phyloP scores from a whole-genome alignment of 1,140 invertebrate genomes.

The Ceratina australensis region DNA sequence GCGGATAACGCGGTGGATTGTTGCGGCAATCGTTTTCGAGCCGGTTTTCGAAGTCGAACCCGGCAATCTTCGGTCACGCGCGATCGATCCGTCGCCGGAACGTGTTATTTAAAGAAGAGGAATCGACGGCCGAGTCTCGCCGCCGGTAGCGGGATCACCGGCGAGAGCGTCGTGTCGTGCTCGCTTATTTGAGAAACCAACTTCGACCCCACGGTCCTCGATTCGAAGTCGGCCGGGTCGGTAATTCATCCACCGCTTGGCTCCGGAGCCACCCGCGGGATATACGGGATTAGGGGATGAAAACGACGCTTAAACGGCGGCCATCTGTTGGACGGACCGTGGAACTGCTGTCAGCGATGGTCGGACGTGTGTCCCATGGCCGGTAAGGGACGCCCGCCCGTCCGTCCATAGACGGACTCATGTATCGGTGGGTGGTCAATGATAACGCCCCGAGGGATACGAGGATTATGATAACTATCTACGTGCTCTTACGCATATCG shows the following conservation, averaged over 20 bases:
- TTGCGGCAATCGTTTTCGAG: slow-evolving; percentile 1
- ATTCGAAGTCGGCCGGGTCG: slow-evolving; percentile 64
- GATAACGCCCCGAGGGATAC: slow-evolving; percentile 48
- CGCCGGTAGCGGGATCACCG: neutral
- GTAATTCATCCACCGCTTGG: slow-evolving; percentile 73
- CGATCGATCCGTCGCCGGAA: neutral
- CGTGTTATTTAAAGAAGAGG: slow-evolving; percentile 25
- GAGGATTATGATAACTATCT: slow-evolving; percentile 56
- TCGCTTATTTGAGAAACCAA: slow-evolving; percentile 60
- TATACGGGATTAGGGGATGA: slow-evolving; percentile 70
- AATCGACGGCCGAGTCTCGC: neutral
- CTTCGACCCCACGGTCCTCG: slow-evolving; percentile 59
- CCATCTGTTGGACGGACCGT: slow-evolving; percentile 74
- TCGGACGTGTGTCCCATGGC: slow-evolving; percentile 56
- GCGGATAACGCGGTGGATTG: neutral
- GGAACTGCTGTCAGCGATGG: slow-evolving; percentile 70
- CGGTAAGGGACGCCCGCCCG: slow-evolving; percentile 67
- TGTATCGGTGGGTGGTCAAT: slow-evolving; percentile 78
- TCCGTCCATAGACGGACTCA: slow-evolving; percentile 13
- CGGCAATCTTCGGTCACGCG: slow-evolving; percentile 10
- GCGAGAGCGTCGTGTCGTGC: slow-evolving; percentile 27
- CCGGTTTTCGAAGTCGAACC: neutral
- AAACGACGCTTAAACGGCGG: slow-evolving; percentile 74
- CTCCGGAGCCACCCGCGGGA: slow-evolving; percentile 60
- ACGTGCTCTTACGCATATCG: slow-evolving; percentile 1